phyloP scores from a whole-genome alignment of 2,888 invertebrate genomes.

The Busseola fusca region DNA sequence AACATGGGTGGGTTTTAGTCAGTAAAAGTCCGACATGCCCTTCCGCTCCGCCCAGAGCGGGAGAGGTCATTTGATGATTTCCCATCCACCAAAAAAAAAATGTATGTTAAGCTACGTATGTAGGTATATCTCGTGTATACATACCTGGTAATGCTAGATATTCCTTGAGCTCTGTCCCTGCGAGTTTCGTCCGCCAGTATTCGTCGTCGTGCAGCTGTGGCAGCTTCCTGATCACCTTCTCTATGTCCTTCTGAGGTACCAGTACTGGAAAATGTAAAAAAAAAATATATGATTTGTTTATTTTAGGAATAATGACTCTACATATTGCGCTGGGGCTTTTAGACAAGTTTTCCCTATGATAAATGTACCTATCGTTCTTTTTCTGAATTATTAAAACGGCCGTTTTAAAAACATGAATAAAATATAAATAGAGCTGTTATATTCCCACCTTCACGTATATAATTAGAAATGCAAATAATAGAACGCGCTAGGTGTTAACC shows the following conservation, averaged over 20 bases:
- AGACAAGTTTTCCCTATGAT: not conserved
- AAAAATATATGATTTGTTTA: not conserved
- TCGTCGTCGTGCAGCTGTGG: conserved; percentile 82
- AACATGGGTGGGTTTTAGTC: no score
- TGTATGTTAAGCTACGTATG: not conserved
- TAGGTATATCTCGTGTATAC: not conserved
- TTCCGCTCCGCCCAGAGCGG: no score
- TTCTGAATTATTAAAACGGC: not conserved
- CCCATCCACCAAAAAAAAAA: no score
- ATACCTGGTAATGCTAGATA: conserved; percentile 81
- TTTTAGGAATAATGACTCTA: not conserved
- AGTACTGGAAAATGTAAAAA: conserved; percentile 71
- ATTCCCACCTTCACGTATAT: not conserved
- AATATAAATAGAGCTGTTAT: not conserved
- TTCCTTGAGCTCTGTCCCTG: conserved; percentile 71
- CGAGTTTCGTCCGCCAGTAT: conserved; percentile 75
- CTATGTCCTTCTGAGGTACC: conserved; percentile 84
- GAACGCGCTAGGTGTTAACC: not conserved
- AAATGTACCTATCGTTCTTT: not conserved
- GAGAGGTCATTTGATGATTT: no score
- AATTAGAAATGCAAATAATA: not conserved
- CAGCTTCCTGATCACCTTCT: conserved; percentile 76
- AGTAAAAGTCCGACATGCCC: no score
- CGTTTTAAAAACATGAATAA: not conserved
- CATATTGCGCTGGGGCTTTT: not conserved